Base-by-base conservation (phyloP, 2,797 vertebrate genomes). In the Thamnophis elegans region DNA sequence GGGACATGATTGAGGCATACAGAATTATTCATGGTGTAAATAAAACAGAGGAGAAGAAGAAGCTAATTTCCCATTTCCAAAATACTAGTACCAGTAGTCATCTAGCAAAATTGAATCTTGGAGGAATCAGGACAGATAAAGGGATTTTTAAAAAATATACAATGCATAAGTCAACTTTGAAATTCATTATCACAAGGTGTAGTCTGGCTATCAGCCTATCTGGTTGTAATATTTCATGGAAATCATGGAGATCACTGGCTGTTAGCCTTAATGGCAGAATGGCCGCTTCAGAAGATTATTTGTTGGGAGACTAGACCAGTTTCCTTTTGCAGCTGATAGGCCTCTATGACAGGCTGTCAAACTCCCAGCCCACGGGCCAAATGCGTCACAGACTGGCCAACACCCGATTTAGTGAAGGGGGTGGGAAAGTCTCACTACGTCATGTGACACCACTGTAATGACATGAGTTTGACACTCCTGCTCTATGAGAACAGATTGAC, bases 351-450 rank as follows among this genome's bases (percentile, higher is more conserved):
- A 55, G 54, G 54, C 54, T 55, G 14, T 55, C 54, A 16, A 55
- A 55, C 4, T 55, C 54, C 54, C 4, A 0, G 54, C 54, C 14
- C 54, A 0, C 0, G 3, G 54, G 54, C 13, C 13, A 2, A 55
- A 55, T 55, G 54, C 54, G 3, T 54, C 54, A 54, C 13, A 13
- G 12, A 5, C 12, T 54, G 54, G 54, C 54, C 54, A 54, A 51
- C 47, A 47, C 54, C 54, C 4, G 4, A 11, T 55, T 14, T 55
- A 55, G 47, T 51, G 47, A 51, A 51, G 47, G 4, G 47, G 6
- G 42, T 42, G 47, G 47, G 6, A 51, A 51, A 51, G 47, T 55
- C 54, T 11, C 4, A 1, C 14, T 55, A 55, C 14, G 13, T 55
- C 54, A 55, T 14, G 13, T 55, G 54, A 55, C 3, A 54, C 13